Percentiles rank a stretch among this genome's conserved stretches.
phyloP scores from a whole-genome alignment of 2,797 vertebrate genomes.

The Valencia hispanica region DNA sequence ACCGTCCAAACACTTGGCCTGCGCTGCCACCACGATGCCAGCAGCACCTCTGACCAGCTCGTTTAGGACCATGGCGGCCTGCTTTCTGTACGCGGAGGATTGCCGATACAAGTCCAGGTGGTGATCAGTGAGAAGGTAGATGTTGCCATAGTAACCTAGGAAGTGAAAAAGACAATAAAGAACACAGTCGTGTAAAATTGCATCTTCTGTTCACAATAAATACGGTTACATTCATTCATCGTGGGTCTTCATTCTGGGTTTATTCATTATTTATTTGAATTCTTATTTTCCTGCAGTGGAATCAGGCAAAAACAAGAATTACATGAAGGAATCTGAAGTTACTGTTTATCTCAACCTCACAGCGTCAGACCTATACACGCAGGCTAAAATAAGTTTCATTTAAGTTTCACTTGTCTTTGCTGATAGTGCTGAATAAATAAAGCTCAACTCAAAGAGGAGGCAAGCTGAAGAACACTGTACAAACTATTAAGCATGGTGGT shows the following conservation, averaged over 20 bases:
- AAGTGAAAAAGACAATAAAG: constrained; percentile 2
- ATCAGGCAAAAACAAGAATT: neutral
- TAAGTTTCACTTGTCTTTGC: neutral
- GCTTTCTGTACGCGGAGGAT: constrained; percentile 87
- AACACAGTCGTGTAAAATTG: too few species aligned
- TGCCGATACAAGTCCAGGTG: constrained; percentile 88
- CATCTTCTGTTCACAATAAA: too few species aligned
- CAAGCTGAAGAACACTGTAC: too few species aligned
- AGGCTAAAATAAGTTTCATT: neutral
- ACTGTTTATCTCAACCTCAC: neutral
- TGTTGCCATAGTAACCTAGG: constrained; percentile 85
- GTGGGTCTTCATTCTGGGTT: too few species aligned
- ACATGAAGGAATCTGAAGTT: neutral
- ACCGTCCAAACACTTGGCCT: constrained; percentile 40
- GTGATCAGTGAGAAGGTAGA: constrained; percentile 90
- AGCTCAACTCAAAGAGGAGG: neutral
- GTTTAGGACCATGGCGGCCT: constrained; percentile 91
- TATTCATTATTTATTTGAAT: neutral
- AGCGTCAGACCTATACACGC: neutral
- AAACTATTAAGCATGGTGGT: neutral
- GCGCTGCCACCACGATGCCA: constrained; percentile 67
- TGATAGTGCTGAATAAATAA: neutral
- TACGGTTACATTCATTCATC: neutral
- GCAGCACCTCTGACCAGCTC: constrained; percentile 87
- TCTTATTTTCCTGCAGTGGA: too few species aligned